Evolutionary conservation across 2,888 invertebrate genomes (phyloP), one percentile per base, ranked within the genome.

Genomic region (Caenorhabditis wallacei): DNA sequence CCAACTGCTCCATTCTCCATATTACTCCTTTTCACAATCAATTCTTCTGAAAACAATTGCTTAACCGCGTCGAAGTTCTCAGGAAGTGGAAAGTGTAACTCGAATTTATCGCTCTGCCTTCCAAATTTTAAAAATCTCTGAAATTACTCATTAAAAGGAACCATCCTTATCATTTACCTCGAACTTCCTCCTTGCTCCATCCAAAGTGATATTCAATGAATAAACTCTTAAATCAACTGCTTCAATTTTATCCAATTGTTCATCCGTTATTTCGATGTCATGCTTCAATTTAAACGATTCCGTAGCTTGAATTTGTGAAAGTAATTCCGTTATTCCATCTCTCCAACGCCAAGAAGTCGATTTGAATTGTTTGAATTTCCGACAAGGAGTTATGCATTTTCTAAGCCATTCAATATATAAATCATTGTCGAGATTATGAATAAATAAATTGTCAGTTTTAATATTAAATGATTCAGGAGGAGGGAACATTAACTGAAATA

Each of bases 41-140:
- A 11, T 13, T 11, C 4, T 22, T 43, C 18, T 11, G 61, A 11
- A 43, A 63, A 1, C 2, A 63, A 2, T 1, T 53, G 40, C 24
- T 43, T 16, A 2, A 13, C 1, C 8, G 24, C 40, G 24, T 46
- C 24, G 61, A 63, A 63, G 13, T 24, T 22, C 16, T 20, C 61
- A 4, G 46, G 46, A 1, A 11, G 13, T 8, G 2, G 5, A 16
- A 63, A 20, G 1, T 16, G 0, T 8, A 64, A 11, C 0, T 30
- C 30, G 8, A 64, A 51, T 10, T 20, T 1, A 11, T 64, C 48
- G 8, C 1, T 16, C 26, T 26, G 8, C 13, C 54, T 40, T 1
- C 69, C 69, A 24, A 13, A 26, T 26, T 69, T 69, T 43, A 69
- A 40, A 26, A 43, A 56, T 1, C 26, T 40, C 69, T 69, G 69